Percentiles rank a stretch among this genome's conserved stretches.
These are phyloP conservation scores for Cranoglanis bouderius DNA, from an alignment of 2,113 vertebrate species.

Conservation along the genomic window DNA sequence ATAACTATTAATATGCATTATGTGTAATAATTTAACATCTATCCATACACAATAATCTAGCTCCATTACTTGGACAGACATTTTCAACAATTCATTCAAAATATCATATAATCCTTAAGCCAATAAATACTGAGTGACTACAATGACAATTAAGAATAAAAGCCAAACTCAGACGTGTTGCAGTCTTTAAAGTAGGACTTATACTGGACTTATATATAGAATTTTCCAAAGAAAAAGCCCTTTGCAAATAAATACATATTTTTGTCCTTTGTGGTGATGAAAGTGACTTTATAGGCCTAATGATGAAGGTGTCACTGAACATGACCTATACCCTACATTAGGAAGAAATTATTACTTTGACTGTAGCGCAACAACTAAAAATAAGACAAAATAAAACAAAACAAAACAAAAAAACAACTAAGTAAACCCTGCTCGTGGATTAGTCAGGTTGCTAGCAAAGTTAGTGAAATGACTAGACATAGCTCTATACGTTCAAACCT, in stretches of 20 bases:
- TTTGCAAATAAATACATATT: conserved; percentile 44
- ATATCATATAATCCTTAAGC: neutral
- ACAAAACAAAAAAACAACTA: neutral
- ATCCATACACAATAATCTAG: neutral
- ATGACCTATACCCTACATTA: neutral
- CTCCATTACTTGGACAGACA: neutral
- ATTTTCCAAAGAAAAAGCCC: neutral
- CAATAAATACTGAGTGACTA: no score
- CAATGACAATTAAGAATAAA: neutral
- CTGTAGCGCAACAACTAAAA: neutral
- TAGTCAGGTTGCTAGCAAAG: conserved; percentile 38
- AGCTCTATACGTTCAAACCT: conserved; percentile 58
- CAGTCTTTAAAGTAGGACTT: conserved; percentile 5
- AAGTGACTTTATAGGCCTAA: neutral
- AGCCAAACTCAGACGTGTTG: neutral
- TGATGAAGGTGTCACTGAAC: neutral
- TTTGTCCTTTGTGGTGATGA: conserved; percentile 17
- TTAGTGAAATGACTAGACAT: conserved; percentile 55
- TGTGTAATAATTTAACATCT: neutral
- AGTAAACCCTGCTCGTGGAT: conserved; percentile 17
- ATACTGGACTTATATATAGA: conserved; percentile 31
- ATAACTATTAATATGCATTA: neutral
- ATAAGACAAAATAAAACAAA: neutral
- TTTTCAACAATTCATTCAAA: neutral
- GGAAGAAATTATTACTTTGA: neutral